Evolutionary conservation across 92 coral and sea anemone genomes (phyloP).

Genomic region (Porites cylindrica): DNA sequence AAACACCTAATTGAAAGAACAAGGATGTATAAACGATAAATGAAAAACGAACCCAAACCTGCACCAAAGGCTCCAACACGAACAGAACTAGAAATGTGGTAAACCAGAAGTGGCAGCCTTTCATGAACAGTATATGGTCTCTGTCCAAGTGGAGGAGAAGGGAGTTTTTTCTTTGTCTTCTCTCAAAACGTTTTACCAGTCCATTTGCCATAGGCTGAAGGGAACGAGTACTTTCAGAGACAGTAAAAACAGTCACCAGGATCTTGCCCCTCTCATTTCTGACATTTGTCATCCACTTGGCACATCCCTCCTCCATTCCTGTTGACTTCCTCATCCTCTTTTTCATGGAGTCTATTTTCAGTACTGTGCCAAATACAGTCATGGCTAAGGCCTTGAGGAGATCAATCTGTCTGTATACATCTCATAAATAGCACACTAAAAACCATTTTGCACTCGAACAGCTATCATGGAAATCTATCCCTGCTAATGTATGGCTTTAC

Average conservation of each 20-base stretch:
- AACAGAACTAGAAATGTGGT: too few relatives aligned
- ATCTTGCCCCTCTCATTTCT: constrained; percentile 57
- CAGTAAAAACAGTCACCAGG: constrained; percentile 33
- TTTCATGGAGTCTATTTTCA: constrained; percentile 45
- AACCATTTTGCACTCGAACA: constrained; percentile 47
- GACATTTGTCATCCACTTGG: constrained; percentile 55
- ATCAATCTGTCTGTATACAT: not conserved
- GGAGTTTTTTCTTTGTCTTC: not conserved
- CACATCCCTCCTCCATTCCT: constrained; percentile 41
- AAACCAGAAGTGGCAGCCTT: too few relatives aligned
- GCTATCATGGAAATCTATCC: constrained; percentile 7
- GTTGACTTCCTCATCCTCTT: constrained; percentile 43
- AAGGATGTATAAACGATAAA: too few relatives aligned
- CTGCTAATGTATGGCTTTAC: constrained; percentile 20
- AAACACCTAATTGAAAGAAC: too few relatives aligned
- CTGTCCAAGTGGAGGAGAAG: constrained; percentile 46
- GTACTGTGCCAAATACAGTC: constrained; percentile 27
- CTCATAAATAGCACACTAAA: constrained; percentile 43
- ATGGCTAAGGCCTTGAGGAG: constrained; percentile 49
- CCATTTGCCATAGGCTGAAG: constrained; percentile 28
- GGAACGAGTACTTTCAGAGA: constrained; percentile 27
- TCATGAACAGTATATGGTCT: constrained; percentile 2
- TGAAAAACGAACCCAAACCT: too few relatives aligned
- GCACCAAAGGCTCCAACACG: too few relatives aligned
- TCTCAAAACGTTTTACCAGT: constrained; percentile 14